Evolutionary conservation across 2,113 vertebrate species (phyloP).

Genomic region (Chloropsis hardwickii): DNA sequence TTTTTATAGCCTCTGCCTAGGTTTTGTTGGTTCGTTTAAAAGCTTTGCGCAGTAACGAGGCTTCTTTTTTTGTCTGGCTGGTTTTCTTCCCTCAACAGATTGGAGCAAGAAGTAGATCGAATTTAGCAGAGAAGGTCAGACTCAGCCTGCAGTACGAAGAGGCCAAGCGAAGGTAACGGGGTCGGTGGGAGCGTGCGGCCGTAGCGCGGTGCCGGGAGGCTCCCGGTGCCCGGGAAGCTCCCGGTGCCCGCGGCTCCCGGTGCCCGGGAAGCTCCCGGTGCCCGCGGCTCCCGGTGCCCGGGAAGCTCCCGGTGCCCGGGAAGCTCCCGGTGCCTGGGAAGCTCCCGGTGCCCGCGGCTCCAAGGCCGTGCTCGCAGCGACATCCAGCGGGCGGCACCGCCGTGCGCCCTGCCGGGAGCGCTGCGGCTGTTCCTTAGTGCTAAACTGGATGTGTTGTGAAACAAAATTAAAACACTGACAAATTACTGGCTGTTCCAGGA

Average conservation of each 20-base stretch:
- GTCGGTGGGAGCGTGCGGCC: neutral
- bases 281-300: no score
- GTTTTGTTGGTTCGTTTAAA: neutral
- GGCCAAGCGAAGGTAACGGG: constrained; percentile 80
- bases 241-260: rapidly evolving
- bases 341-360: neutral
- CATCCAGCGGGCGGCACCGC: constrained; percentile 37
- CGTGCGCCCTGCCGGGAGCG: neutral
- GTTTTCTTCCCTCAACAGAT: constrained; percentile 37
- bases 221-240: rapidly evolving
- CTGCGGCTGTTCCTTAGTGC: neutral
- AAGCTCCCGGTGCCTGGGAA: rapidly evolving
- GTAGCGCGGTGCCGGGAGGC: neutral
- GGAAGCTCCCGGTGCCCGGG: neutral
- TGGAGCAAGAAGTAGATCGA: constrained; percentile 74
- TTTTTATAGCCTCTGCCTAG: neutral
- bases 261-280: neutral
- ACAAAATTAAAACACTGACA: neutral
- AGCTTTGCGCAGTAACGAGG: neutral
- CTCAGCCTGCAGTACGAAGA: constrained; percentile 85
- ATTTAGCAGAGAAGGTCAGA: constrained; percentile 82
- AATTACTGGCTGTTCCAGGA: neutral
- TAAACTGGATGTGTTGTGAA: neutral
- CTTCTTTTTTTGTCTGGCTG: neutral
- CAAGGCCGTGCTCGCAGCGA: neutral